Evolutionary conservation across 2,113 vertebrate species (phyloP).

Genomic region (Muntiacus reevesi): DNA sequence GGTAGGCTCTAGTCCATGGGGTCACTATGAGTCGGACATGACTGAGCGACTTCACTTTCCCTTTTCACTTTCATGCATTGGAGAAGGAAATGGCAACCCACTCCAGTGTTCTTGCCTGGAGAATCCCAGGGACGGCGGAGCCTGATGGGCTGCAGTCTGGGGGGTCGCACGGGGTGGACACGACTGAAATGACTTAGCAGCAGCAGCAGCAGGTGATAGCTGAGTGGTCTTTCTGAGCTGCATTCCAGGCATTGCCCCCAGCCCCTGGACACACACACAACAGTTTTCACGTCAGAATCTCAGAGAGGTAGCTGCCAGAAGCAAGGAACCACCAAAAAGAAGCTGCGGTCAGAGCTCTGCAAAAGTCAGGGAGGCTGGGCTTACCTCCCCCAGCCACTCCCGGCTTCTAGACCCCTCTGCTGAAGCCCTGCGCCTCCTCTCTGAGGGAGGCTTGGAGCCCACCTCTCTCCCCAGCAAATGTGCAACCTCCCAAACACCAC

Average conservation of each 20-base stretch:
- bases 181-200: no score
- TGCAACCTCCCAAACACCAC: conserved; percentile 78
- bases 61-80: no score
- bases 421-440: conserved; percentile 74
- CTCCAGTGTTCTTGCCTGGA: no score
- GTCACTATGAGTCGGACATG: no score
- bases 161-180: no score
- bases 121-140: no score
- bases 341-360: not conserved
- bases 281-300: not conserved
- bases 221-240: not conserved
- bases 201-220: not conserved
- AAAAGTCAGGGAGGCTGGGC: conserved; percentile 57
- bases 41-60: no score
- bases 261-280: no score
- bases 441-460: conserved; percentile 72
- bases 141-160: no score
- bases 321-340: not conserved
- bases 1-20: no score
- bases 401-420: conserved; percentile 79
- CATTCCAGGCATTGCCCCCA: not conserved
- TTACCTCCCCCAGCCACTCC: not conserved
- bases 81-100: no score
- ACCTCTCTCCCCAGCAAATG: conserved; percentile 77
- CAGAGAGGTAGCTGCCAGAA: conserved; percentile 43